A percentile compares a stretch with the other conserved stretches of the same genome.
phyloP scores from a whole-genome alignment of 2,888 invertebrate genomes.

The Tipula vernalis region DNA sequence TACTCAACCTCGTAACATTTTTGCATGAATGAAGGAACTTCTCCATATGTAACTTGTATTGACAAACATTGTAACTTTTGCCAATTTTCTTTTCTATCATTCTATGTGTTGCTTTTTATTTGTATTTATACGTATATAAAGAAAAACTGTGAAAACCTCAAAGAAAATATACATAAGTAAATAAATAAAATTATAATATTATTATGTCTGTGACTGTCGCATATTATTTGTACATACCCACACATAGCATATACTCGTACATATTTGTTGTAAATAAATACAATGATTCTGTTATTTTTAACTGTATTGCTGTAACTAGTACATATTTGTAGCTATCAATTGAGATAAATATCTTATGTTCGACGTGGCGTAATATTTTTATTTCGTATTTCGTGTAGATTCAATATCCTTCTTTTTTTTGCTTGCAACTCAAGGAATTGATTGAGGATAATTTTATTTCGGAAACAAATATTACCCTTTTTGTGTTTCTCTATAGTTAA shows the following conservation, averaged over 20 bases:
- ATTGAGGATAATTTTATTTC: neutral
- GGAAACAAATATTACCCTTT: neutral
- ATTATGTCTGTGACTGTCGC: neutral
- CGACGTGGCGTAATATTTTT: slow-evolving; percentile 10
- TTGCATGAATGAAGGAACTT: neutral
- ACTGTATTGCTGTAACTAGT: neutral
- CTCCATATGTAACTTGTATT: neutral
- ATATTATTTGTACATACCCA: neutral
- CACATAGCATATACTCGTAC: neutral
- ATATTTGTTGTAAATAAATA: neutral
- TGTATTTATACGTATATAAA: neutral
- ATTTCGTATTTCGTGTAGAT: slow-evolving; percentile 9
- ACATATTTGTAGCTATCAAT: neutral
- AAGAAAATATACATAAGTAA: neutral
- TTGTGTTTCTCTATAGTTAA: neutral
- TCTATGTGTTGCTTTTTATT: neutral
- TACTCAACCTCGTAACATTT: neutral
- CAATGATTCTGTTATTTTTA: neutral
- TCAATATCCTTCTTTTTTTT: neutral
- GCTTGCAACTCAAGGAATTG: neutral
- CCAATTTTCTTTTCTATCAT: neutral
- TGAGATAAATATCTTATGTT: slow-evolving; percentile 7
- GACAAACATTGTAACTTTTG: neutral
- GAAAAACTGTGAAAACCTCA: neutral
- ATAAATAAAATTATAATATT: neutral